Base-by-base conservation (phyloP, 2,888 invertebrate species). In the Synergus itoensis region DNA sequence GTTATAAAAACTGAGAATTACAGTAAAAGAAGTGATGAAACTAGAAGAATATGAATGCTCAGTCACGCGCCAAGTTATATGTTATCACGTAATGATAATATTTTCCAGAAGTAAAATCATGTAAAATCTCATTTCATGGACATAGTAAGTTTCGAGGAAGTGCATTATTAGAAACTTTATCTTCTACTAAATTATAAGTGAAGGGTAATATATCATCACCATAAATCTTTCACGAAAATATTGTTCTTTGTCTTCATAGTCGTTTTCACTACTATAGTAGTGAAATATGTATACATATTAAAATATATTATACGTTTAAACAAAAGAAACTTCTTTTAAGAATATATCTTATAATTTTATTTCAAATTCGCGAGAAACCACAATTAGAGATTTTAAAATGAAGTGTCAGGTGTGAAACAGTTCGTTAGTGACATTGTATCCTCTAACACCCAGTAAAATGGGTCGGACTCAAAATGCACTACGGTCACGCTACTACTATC, bases 391-490 rank as follows among this genome's bases (percentile, higher is more conserved):
- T 43, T 65, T 8, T 18, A 28, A 45, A 57, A 57, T 18, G 57
- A 57, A 57, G 16, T 28, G 16, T 28, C 16, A 40, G 9, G 36
- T 73, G 43, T 43, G n/a, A 73, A 53, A 9, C n/a, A 73, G 45
- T 5, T 73, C 40, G 36, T 73, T 73, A 73, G 53, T 48, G 40
- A 73, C 53, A 73, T 73, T 73, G 73, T 73, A 36, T 48, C 36
- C 18, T 65, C 45, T 53, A 73, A 36, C 28, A 73, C 16, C 36
- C n/a, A 65, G 40, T 41, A 65, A 73, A 73, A 21, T 18, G 36
- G 36, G 18, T 77, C 53, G 53, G 36, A 63, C 16, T 41, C 60
- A 36, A 60, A 80, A 43, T 60, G 60, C 45, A 73, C 48, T 67
- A 43, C 43, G 18, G 48, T 36, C 21, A 21, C 69, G 57, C 28